Conservation (phyloP, 2,888 invertebrate genomes). For the Zaprionus bogoriensis region DNA sequence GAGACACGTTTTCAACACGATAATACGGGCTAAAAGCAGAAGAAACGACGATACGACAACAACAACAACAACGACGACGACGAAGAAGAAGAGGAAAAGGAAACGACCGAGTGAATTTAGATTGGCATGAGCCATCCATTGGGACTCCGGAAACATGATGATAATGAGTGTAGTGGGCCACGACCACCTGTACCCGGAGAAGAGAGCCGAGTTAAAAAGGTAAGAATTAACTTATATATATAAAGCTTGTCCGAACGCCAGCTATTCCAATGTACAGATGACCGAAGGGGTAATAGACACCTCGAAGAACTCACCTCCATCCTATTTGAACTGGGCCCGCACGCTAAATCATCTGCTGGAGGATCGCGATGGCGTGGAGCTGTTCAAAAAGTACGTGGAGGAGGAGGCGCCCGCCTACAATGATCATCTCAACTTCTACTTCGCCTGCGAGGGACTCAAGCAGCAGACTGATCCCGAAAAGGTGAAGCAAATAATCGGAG, state of each 20-base stretch:
- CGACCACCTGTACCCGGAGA: constrained; percentile 93
- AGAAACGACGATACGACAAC: constrained; percentile 7
- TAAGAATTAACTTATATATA: constrained; percentile 24
- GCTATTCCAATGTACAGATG: constrained; percentile 70
- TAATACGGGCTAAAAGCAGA: neutral
- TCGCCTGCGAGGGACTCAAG: constrained; percentile 94
- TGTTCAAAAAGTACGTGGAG: constrained; percentile 92
- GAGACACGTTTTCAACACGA: no score
- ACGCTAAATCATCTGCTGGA: constrained; percentile 92
- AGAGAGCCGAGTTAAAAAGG: constrained; percentile 83
- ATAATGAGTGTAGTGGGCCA: constrained; percentile 85
- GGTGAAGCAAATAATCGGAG: constrained; percentile 90
- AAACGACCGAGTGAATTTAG: constrained; percentile 42
- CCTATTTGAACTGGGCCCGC: constrained; percentile 94
- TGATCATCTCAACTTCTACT: constrained; percentile 95
- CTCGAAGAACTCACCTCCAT: constrained; percentile 85
- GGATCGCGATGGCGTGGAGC: constrained; percentile 94
- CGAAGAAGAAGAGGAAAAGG: constrained; percentile 6
- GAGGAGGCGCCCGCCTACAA: constrained; percentile 90
- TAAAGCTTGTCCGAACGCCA: no score
- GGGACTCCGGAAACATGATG: constrained; percentile 82
- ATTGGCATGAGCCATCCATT: constrained; percentile 83
- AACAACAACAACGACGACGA: neutral
- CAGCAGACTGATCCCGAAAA: constrained; percentile 89
- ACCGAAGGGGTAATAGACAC: constrained; percentile 83